Evolutionary conservation across 2,888 invertebrate genomes (phyloP).

Genomic region (Auanema freiburgensis): DNA sequence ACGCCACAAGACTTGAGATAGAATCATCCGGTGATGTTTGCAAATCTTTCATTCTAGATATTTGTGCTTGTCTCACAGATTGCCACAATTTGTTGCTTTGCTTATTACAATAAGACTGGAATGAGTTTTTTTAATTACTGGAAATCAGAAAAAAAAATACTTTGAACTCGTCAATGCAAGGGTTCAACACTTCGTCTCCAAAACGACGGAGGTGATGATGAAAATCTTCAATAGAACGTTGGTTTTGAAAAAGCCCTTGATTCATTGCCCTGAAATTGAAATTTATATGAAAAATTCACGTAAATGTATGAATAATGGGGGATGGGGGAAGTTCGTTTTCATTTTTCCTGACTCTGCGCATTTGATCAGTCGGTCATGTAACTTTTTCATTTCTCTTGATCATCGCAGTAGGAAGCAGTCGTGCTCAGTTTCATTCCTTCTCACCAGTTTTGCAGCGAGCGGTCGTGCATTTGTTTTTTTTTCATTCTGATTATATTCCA

Average conservation of each 20-base stretch:
- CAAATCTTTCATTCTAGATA: conserved; percentile 33
- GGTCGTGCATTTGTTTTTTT: too few relatives aligned
- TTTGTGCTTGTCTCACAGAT: conserved; percentile 47
- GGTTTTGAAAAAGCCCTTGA: conserved; percentile 13
- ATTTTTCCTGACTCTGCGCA: too few relatives aligned
- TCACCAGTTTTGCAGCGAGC: too few relatives aligned
- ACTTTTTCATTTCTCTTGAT: too few relatives aligned
- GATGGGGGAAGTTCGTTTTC: background rate
- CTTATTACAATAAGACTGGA: conserved; percentile 54
- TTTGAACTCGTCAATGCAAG: conserved; percentile 60
- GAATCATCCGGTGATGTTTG: conserved; percentile 29
- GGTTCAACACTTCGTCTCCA: conserved; percentile 52
- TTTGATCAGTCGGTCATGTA: too few relatives aligned
- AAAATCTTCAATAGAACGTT: conserved; percentile 40
- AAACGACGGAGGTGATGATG: conserved; percentile 41
- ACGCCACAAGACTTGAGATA: conserved; percentile 47
- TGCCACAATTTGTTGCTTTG: conserved; percentile 48
- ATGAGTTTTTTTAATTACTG: conserved; percentile 1
- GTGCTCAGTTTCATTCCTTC: too few relatives aligned
- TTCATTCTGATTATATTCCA: background rate
- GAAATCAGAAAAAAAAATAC: conserved; percentile 12
- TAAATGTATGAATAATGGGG: background rate
- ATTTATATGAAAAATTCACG: background rate
- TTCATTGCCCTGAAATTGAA: conserved; percentile 29
- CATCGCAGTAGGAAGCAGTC: too few relatives aligned